Conservation (phyloP, 2,888 invertebrate genomes). For the Platynereis dumerilii region DNA sequence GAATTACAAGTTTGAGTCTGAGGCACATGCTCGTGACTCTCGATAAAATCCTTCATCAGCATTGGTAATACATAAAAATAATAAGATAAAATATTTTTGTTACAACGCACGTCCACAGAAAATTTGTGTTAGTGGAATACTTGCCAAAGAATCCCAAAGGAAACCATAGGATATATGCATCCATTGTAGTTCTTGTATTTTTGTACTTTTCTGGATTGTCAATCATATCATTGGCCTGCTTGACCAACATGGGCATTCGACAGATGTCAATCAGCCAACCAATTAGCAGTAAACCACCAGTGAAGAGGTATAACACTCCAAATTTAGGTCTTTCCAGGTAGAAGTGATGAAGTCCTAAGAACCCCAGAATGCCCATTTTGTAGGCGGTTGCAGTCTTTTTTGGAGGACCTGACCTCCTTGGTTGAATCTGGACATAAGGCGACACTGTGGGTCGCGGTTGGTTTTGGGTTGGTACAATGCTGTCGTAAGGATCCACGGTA, state of each 20-base stretch:
- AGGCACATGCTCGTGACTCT: too few relatives aligned
- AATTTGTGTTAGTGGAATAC: too few relatives aligned
- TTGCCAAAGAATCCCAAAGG: conserved; percentile 28
- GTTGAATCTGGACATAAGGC: too few relatives aligned
- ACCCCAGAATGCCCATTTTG: conserved; percentile 13
- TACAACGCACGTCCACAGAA: too few relatives aligned
- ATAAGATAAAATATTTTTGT: too few relatives aligned
- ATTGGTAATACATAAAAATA: too few relatives aligned
- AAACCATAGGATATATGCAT: conserved; percentile 28
- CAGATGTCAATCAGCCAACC: conserved; percentile 29
- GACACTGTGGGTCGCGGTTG: too few relatives aligned
- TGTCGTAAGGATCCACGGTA: too few relatives aligned
- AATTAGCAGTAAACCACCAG: conserved; percentile 22
- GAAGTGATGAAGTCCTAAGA: conserved; percentile 32
- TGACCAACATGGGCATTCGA: conserved; percentile 24
- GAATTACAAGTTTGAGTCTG: too few relatives aligned
- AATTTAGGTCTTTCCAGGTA: conserved; percentile 24
- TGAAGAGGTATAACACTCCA: conserved; percentile 26
- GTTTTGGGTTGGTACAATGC: too few relatives aligned
- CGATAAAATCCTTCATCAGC: too few relatives aligned
- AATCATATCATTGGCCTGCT: conserved; percentile 8
- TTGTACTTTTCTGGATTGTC: not conserved
- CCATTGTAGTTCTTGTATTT: conserved; percentile 6
- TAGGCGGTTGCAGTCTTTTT: not conserved
- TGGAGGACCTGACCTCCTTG: too few relatives aligned